Base-by-base conservation (phyloP, 2,113 vertebrate species). In the Embiotoca jacksoni region DNA sequence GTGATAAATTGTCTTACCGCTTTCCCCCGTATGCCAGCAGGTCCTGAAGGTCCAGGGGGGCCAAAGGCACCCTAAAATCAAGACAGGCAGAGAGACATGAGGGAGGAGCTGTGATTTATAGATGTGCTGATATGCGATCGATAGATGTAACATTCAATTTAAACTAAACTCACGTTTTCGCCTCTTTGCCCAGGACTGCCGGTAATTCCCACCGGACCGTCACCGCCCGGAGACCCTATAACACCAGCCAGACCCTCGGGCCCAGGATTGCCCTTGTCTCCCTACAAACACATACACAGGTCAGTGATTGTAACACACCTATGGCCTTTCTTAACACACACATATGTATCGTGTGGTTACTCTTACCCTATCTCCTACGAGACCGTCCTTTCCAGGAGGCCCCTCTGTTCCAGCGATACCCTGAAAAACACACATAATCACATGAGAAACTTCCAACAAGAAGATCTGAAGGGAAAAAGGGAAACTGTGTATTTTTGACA, bases 321-420 rank as follows among this genome's bases (percentile, higher is more conserved):
- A 50, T 8, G 2, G 15, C n/a, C n/a, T 47, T 46, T 54, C 9
- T 2, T 13, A 7, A 37, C n/a, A 52, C 10, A 77, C 61, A 16
- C n/a, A 35, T 23, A 16, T 15, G 9, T 5, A 36, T 16, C 8
- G 32, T 30, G 16, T 77, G 13, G 11, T 23, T 23, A 5, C 52
- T 67, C 96, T 95, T 95, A 99, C 98, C 88, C 96, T 95, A 76
- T 94, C 91, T 65, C 98, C 98, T 32, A 96, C 35, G 36, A 95
- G 94, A 63, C 98, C 98, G 55, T 99, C 98, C 76, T 94, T 93
- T 49, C 98, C 98, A 61, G 97, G 94, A 58, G 95, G 79, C 5
- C 98, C 98, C 0, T 99, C 98, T 59, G 95, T 94, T 70, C 98
- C 98, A 84, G 91, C 87, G 6, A 95, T 89, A 61, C 98, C 98